phyloP scores from a whole-genome alignment of 2,797 vertebrate genomes.

The Lepilemur ruficaudatus region DNA sequence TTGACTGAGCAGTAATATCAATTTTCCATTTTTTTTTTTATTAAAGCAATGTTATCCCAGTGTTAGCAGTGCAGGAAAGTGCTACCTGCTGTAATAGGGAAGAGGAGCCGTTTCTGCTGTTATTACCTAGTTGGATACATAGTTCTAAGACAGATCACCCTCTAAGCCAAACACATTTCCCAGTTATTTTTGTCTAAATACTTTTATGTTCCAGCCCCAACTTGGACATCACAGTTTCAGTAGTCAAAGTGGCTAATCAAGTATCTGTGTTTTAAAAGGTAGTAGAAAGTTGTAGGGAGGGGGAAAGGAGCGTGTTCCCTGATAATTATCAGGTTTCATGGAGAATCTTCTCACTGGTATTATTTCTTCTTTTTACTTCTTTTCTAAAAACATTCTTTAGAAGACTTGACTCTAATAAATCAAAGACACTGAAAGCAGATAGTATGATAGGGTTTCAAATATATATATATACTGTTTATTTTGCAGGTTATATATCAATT shows the following conservation, averaged over 20 bases:
- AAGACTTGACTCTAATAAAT: slow-evolving; percentile 34
- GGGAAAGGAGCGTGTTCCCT: neutral
- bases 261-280: neutral
- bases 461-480: neutral
- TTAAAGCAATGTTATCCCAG: neutral
- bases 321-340: neutral
- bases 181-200: neutral
- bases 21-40: slow-evolving; percentile 23
- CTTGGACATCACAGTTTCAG: neutral
- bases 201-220: neutral
- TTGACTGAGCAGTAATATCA: slow-evolving; percentile 3
- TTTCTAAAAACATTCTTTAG: slow-evolving; percentile 37
- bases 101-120: neutral
- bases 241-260: neutral
- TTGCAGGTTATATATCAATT: slow-evolving; percentile 88
- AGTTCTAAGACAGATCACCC: neutral
- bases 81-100: neutral
- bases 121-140: neutral
- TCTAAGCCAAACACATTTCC: neutral
- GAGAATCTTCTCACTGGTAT: neutral
- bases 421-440: neutral
- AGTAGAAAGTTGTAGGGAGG: neutral
- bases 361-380: slow-evolving; percentile 44
- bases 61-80: neutral
- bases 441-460: neutral